These are phyloP conservation scores for Rhinophrynus dorsalis DNA, from an alignment of 2,797 vertebrate species.

Conservation along the genomic window DNA sequence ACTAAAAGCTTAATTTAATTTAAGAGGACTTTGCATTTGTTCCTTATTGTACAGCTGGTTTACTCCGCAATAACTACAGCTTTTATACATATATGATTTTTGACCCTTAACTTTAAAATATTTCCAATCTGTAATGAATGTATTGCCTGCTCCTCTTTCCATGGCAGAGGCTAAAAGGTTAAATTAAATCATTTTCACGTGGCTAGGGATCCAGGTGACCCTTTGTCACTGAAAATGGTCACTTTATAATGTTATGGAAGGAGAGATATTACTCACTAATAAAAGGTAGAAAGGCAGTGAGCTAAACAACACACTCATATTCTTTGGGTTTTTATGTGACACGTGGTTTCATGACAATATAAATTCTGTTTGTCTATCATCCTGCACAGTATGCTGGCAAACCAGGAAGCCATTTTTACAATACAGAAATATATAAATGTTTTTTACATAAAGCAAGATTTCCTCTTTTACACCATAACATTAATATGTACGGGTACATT, in stretches of 20 bases:
- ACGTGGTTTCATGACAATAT: background rate
- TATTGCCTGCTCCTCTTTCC: slow-evolving; percentile 64
- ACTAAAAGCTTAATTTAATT: no score
- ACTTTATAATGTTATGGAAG: slow-evolving; percentile 69
- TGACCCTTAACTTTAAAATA: background rate
- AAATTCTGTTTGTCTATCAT: background rate
- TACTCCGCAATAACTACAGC: no score
- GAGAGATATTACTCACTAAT: slow-evolving; percentile 67
- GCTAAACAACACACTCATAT: background rate
- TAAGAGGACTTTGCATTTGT: no score
- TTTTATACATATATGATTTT: no score
- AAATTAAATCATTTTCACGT: slow-evolving; percentile 64
- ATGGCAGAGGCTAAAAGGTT: slow-evolving; percentile 71
- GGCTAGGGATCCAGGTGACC: slow-evolving; percentile 67
- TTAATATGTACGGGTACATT: no score
- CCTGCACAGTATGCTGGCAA: background rate
- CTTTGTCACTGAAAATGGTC: slow-evolving; percentile 74
- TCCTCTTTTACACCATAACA: no score
- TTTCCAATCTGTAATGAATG: background rate
- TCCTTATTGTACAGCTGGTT: no score
- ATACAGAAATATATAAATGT: no score
- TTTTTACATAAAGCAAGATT: no score
- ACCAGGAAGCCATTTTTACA: no score
- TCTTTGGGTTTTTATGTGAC: background rate
- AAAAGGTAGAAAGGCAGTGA: slow-evolving; percentile 48